Conservation (phyloP, 2,113 vertebrate genomes). For the Anoura caudifer region DNA sequence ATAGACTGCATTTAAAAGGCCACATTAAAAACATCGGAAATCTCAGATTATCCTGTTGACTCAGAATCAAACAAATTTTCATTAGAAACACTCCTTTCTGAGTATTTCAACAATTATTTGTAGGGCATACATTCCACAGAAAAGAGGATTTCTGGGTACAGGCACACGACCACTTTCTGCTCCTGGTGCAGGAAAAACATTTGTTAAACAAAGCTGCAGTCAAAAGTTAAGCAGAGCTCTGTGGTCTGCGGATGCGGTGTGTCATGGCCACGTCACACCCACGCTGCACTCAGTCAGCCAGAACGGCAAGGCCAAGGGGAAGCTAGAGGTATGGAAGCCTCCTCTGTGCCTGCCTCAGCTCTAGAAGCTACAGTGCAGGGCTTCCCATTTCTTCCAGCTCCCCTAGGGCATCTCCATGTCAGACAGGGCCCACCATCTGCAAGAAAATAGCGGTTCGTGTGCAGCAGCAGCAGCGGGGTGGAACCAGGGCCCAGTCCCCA, state of each 20-base stretch:
- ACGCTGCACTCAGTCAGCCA: fast-evolving
- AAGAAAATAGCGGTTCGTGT: not conserved
- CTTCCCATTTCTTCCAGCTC: too few species aligned
- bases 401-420: not conserved
- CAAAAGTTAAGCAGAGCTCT: not conserved
- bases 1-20: not conserved
- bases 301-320: fast-evolving
- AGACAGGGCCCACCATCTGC: not conserved
- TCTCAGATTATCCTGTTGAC: not conserved
- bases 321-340: not conserved
- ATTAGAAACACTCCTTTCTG: not conserved
- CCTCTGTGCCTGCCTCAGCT: fast-evolving
- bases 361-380: not conserved
- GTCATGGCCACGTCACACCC: fast-evolving
- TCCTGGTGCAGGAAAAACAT: not conserved
- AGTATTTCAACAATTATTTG: not conserved
- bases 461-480: not conserved
- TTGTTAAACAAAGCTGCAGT: fast-evolving
- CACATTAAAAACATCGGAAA: slow-evolving; percentile 1
- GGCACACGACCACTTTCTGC: not conserved
- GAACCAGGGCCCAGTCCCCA: fast-evolving
- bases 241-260: too few species aligned
- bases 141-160: not conserved
- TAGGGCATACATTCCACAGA: not conserved
- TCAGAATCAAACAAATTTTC: not conserved